A percentile compares a stretch with the other conserved stretches of the same genome.
Conservation (phyloP, 2,888 invertebrate genomes). For the Cheilosia grossa region DNA sequence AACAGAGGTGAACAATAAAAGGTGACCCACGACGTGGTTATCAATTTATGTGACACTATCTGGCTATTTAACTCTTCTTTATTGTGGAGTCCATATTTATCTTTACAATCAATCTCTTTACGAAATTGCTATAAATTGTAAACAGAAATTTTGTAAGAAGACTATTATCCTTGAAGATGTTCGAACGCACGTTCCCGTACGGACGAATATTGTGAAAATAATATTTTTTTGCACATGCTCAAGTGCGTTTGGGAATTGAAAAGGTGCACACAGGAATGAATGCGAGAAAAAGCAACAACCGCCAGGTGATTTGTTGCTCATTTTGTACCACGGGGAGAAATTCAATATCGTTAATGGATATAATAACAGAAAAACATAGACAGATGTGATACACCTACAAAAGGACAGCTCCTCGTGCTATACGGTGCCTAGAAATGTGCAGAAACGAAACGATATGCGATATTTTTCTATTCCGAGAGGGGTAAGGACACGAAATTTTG, state of each 20-base stretch:
- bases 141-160: neutral
- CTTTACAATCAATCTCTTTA: constrained; percentile 8
- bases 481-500: no score
- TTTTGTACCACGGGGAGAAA: constrained; percentile 23
- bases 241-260: neutral
- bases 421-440: neutral
- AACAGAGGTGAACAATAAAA: constrained; percentile 12
- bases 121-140: neutral
- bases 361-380: neutral
- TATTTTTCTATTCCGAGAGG: neutral
- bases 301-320: constrained; percentile 50
- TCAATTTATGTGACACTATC: constrained; percentile 36
- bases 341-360: constrained; percentile 40
- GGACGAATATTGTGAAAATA: neutral
- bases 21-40: constrained; percentile 38
- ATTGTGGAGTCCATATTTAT: constrained; percentile 21
- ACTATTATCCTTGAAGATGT: neutral
- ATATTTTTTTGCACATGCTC: constrained; percentile 26
- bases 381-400: constrained; percentile 32
- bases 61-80: constrained; percentile 42
- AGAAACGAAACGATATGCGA: neutral
- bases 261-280: constrained; percentile 5
- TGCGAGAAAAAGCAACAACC: neutral
- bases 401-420: constrained; percentile 7
- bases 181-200: neutral